Conservation (phyloP, 2,797 vertebrate species). For the Microctenopoma steveboyesi region DNA sequence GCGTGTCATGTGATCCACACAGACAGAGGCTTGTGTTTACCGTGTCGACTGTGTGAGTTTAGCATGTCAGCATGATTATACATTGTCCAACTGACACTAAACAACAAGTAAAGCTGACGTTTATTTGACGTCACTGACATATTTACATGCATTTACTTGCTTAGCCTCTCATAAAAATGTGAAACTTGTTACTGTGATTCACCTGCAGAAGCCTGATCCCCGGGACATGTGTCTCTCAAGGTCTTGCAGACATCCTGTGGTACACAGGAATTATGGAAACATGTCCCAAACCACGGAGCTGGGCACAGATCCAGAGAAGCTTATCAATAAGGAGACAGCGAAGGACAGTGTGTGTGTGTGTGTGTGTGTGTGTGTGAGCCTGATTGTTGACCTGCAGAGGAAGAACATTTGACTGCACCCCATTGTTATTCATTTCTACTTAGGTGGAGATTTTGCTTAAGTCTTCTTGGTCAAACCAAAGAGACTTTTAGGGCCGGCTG, state of each 20-base stretch:
- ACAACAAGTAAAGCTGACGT: too few relatives aligned
- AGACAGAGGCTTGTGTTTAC: too few relatives aligned
- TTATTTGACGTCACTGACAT: too few relatives aligned
- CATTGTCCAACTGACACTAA: too few relatives aligned
- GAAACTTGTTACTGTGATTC: too few relatives aligned
- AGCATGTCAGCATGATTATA: too few relatives aligned
- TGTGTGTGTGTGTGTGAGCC: conserved; percentile 1
- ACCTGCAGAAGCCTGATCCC: too few relatives aligned
- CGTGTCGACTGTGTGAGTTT: too few relatives aligned
- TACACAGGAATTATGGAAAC: background rate
- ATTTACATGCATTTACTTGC: too few relatives aligned
- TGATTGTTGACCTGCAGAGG: conserved; percentile 7
- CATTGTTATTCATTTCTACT: conserved; percentile 19
- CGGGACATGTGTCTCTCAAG: background rate
- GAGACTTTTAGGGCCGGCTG: conserved; percentile 18
- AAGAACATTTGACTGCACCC: conserved; percentile 36
- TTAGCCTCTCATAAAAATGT: too few relatives aligned
- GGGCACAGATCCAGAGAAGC: conserved; percentile 29
- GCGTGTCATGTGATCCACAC: too few relatives aligned
- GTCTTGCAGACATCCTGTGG: background rate
- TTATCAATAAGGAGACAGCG: conserved; percentile 12
- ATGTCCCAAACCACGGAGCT: conserved; percentile 1
- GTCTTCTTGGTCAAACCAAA: conserved; percentile 15
- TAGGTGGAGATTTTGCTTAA: conserved; percentile 12
- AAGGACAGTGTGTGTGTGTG: conserved; percentile 3